Evolutionary conservation across 2,113 vertebrate genomes (phyloP).

Genomic region (Coryphaenoides rupestris): DNA sequence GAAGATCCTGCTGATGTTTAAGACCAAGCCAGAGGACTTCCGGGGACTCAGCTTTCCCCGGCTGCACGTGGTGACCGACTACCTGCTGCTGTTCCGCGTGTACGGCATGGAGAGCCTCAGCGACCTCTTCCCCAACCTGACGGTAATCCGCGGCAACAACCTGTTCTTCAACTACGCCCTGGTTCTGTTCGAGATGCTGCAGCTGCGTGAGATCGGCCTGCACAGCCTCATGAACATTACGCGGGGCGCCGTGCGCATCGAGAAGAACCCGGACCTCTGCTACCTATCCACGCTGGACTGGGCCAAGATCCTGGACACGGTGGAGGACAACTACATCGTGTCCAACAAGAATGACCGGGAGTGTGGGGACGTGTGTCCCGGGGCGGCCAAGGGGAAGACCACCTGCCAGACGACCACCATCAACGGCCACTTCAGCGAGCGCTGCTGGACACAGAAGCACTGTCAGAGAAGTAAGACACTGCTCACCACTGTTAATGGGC

Average conservation of each 20-base stretch:
- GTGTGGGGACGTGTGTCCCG: conserved; percentile 91
- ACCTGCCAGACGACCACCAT: conserved; percentile 86
- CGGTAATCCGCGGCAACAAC: conserved; percentile 88
- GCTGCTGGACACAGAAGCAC: conserved; percentile 90
- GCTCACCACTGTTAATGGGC: no score
- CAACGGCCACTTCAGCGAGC: conserved; percentile 87
- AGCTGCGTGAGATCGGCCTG: conserved; percentile 90
- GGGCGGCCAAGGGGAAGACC: conserved; percentile 80
- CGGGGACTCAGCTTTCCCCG: conserved; percentile 87
- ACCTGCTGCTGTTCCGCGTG: conserved; percentile 90
- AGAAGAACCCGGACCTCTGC: conserved; percentile 94
- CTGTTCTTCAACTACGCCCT: conserved; percentile 97
- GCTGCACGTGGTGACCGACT: conserved; percentile 89
- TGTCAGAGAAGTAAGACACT: conserved; percentile 88
- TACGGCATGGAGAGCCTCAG: conserved; percentile 90
- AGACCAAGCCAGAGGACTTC: conserved; percentile 88
- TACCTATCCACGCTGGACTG: conserved; percentile 96
- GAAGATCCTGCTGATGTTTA: conserved; percentile 94
- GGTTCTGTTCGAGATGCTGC: conserved; percentile 96
- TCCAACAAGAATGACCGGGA: conserved; percentile 90
- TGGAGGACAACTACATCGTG: conserved; percentile 92
- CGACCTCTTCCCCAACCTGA: conserved; percentile 96
- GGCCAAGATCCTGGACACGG: conserved; percentile 90
- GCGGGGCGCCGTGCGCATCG: conserved; percentile 87
- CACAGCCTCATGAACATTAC: conserved; percentile 94